These are phyloP conservation scores for Dolichallabes microphthalmus DNA, from an alignment of 2,113 vertebrate species.

Conservation along the genomic window DNA sequence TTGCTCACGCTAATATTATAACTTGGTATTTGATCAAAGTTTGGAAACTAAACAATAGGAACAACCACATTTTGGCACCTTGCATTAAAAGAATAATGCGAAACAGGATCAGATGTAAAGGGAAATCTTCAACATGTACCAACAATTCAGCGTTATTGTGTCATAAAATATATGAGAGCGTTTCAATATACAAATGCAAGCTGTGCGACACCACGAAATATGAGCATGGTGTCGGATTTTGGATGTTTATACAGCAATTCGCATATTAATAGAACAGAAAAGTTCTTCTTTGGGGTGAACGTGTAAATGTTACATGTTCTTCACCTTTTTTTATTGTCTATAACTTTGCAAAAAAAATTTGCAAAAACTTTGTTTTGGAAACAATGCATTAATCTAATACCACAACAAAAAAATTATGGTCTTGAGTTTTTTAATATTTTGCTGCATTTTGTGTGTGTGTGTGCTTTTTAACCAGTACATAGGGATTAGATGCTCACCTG, in stretches of 20 bases:
- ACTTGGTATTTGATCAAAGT: background rate
- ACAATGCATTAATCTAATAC: background rate
- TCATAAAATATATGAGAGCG: background rate
- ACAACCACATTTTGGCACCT: background rate
- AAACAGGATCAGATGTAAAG: background rate
- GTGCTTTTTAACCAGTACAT: background rate
- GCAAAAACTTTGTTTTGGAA: no score
- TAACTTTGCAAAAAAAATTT: background rate
- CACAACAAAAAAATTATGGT: background rate
- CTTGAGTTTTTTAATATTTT: background rate
- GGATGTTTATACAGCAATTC: background rate
- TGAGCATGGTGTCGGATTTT: no score
- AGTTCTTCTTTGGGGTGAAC: background rate
- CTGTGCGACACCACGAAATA: background rate
- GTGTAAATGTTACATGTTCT: background rate
- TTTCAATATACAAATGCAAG: background rate
- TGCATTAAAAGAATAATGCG: background rate
- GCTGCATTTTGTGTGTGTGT: background rate
- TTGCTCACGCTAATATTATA: background rate
- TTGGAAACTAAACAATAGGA: background rate
- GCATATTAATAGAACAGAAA: background rate
- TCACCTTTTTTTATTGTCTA: background rate
- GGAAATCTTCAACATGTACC: background rate
- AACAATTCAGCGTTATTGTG: background rate
- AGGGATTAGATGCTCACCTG: slow-evolving; percentile 74